Evolutionary conservation across 2,113 vertebrate genomes (phyloP).

Genomic region (Muntiacus muntjak): DNA sequence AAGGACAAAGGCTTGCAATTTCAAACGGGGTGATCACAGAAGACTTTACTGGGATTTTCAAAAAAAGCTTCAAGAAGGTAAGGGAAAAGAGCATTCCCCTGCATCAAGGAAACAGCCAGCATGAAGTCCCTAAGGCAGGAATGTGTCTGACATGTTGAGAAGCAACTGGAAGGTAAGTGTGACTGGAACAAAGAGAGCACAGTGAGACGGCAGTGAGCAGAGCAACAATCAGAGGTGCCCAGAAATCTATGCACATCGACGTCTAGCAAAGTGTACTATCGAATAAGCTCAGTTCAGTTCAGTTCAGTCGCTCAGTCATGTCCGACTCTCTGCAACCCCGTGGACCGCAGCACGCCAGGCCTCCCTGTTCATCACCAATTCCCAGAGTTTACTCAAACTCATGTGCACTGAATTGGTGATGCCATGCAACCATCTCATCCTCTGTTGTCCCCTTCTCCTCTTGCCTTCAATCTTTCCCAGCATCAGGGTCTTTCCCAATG

Average conservation of each 20-base stretch:
- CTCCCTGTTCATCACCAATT: neutral
- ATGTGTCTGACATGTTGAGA: neutral
- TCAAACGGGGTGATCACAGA: neutral
- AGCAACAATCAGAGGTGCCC: neutral
- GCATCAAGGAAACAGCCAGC: neutral
- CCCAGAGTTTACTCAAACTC: neutral
- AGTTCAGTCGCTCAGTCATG: accelerated
- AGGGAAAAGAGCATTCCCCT: neutral
- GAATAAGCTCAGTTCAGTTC: neutral
- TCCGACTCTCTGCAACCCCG: neutral
- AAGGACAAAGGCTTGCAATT: neutral
- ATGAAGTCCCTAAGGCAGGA: neutral
- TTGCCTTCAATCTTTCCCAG: neutral
- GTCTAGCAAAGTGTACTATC: neutral
- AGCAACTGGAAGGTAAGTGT: neutral
- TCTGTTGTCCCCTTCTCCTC: neutral
- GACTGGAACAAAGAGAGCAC: neutral
- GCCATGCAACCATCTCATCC: neutral
- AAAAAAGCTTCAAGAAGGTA: neutral
- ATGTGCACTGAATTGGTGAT: neutral
- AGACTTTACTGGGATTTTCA: neutral
- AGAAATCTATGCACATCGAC: neutral
- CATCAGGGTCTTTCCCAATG: neutral
- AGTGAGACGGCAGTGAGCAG: neutral
- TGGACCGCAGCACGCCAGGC: neutral